phyloP scores from a whole-genome alignment of 92 coral and sea anemone genomes.

The Heliopora coerulea region DNA sequence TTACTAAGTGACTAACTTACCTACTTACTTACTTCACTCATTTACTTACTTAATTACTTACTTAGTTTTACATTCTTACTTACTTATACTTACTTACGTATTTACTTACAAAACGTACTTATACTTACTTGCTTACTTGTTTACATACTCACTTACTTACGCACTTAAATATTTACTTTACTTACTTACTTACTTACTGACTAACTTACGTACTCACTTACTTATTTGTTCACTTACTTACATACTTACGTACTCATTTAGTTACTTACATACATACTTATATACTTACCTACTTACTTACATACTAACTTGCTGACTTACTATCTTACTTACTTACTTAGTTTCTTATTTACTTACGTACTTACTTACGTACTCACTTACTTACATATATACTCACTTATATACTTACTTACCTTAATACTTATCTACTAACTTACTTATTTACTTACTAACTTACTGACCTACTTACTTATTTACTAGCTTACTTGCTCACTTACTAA shows the following conservation, averaged over 20 bases:
- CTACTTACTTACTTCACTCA: too few species aligned
- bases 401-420: too few species aligned
- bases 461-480: too few species aligned
- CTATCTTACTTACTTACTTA: slow-evolving; percentile 7
- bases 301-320: slow-evolving; percentile 4
- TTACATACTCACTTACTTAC: slow-evolving; percentile 27
- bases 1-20: too few species aligned
- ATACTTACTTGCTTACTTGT: not conserved
- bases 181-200: slow-evolving; percentile 44
- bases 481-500: too few species aligned
- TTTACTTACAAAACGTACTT: too few species aligned
- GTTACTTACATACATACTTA: slow-evolving; percentile 32
- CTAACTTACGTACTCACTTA: slow-evolving; percentile 51
- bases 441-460: too few species aligned
- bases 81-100: too few species aligned
- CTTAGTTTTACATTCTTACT: too few species aligned
- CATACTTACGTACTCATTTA: slow-evolving; percentile 48
- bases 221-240: slow-evolving; percentile 29
- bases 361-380: slow-evolving; percentile 15
- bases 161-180: slow-evolving; percentile 35
- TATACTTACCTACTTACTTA: not conserved
- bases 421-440: too few species aligned
- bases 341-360: slow-evolving; percentile 3
- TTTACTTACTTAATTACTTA: too few species aligned
- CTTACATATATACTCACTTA: not conserved